A percentile compares a stretch with the other conserved stretches of the same genome.
Conservation (phyloP, 2,888 invertebrate genomes). For the Eupithecia insigniata region DNA sequence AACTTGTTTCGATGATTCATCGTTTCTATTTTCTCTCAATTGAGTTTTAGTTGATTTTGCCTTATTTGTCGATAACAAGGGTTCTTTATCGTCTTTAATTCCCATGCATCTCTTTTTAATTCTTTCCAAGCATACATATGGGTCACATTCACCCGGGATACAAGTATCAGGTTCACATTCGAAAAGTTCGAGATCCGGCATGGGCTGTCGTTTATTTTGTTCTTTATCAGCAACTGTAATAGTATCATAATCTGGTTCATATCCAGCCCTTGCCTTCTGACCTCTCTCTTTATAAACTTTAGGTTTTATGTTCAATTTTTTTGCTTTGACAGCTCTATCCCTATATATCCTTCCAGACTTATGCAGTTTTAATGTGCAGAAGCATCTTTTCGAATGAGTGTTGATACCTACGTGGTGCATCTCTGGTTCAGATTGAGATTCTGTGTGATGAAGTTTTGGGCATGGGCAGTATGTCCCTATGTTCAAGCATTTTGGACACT, state of each 20-base stretch:
- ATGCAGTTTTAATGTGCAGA: conserved; percentile 31
- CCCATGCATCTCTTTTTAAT: conserved; percentile 40
- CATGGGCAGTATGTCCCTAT: conserved; percentile 17
- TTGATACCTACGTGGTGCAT: conserved; percentile 21
- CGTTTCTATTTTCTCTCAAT: background rate
- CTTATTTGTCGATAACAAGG: background rate
- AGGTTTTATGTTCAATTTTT: background rate
- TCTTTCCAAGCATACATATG: conserved; percentile 50
- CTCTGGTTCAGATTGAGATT: conserved; percentile 27
- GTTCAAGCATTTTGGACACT: conserved; percentile 16
- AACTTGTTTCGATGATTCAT: conserved; percentile 43
- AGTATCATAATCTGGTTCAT: conserved; percentile 3
- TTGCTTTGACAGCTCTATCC: background rate
- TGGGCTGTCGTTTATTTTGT: background rate
- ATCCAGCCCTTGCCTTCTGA: conserved; percentile 16
- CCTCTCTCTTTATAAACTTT: conserved; percentile 9
- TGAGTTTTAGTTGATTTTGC: background rate
- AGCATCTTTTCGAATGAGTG: conserved; percentile 20
- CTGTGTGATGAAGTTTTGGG: conserved; percentile 3
- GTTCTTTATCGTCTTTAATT: background rate
- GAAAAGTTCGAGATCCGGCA: conserved; percentile 43
- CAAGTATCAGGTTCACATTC: conserved; percentile 58
- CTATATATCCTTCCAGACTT: conserved; percentile 30
- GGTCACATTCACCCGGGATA: conserved; percentile 54
- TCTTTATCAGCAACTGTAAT: conserved; percentile 16